phyloP scores from a whole-genome alignment of 2,888 invertebrate genomes.

The Acrocera orbiculus region DNA sequence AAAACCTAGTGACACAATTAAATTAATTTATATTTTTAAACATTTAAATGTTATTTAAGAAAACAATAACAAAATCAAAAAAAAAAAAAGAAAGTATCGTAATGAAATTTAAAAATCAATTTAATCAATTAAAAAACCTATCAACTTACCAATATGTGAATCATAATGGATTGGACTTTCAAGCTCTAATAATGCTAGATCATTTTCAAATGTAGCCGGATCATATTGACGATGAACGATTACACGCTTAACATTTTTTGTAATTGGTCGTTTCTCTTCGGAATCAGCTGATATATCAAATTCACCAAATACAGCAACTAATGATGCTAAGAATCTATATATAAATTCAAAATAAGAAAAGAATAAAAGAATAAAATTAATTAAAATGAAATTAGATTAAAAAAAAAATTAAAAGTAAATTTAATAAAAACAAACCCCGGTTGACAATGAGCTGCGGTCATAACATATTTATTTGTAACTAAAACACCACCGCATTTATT shows the following conservation, averaged over 20 bases:
- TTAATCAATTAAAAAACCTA: neutral
- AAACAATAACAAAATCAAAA: no score
- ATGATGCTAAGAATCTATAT: slow-evolving; percentile 61
- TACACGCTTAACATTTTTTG: slow-evolving; percentile 69
- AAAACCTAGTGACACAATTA: no score
- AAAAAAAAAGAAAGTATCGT: no score
- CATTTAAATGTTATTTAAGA: no score
- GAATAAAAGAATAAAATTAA: neutral
- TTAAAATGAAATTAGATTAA: neutral
- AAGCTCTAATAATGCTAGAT: slow-evolving; percentile 70
- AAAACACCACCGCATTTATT: slow-evolving; percentile 91
- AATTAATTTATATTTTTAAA: no score
- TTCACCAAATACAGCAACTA: slow-evolving; percentile 82
- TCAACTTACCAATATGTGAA: slow-evolving; percentile 58
- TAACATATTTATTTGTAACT: slow-evolving; percentile 70
- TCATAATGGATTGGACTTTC: slow-evolving; percentile 69
- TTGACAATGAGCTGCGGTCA: slow-evolving; percentile 89
- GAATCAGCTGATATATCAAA: slow-evolving; percentile 74
- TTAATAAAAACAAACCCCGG: slow-evolving; percentile 46
- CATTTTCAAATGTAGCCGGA: slow-evolving; percentile 81
- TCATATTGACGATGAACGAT: slow-evolving; percentile 80
- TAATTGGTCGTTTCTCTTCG: slow-evolving; percentile 57
- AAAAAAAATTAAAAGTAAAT: no score
- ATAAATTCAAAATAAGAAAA: neutral
- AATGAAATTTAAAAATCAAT: neutral